Percentiles rank a stretch among this genome's conserved stretches.
Evolutionary conservation across 2,888 invertebrate species (phyloP).

Genomic region (Iselma pallidipennis): DNA sequence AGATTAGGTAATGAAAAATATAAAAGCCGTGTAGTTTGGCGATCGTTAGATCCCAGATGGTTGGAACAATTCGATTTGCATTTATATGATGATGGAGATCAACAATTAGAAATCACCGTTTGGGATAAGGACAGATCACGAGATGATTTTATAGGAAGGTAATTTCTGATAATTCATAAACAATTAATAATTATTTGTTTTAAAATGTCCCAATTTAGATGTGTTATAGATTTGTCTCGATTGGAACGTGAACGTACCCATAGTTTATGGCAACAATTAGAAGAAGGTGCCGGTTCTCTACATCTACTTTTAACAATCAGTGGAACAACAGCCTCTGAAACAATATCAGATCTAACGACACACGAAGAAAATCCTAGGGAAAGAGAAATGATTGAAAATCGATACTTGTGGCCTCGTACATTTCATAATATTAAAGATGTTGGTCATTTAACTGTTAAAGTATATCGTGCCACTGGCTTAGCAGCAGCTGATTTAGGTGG

Average conservation of each 20-base stretch:
- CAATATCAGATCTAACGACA: slow-evolving; percentile 86
- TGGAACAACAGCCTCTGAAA: slow-evolving; percentile 91
- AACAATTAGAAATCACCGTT: slow-evolving; percentile 87
- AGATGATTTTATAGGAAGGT: slow-evolving; percentile 87
- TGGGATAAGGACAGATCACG: slow-evolving; percentile 88
- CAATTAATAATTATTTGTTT: too few relatives aligned
- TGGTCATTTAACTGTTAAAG: slow-evolving; percentile 93
- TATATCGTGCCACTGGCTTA: slow-evolving; percentile 81
- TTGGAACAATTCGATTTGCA: slow-evolving; percentile 97
- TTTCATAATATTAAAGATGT: slow-evolving; percentile 81
- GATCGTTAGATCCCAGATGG: slow-evolving; percentile 89
- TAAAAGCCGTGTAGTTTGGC: slow-evolving; percentile 89
- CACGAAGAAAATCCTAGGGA: slow-evolving; percentile 82
- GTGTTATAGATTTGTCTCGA: slow-evolving; percentile 80
- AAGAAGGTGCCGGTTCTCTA: slow-evolving; percentile 85
- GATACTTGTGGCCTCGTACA: slow-evolving; percentile 73
- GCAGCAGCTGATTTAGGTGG: slow-evolving; percentile 96
- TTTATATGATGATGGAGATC: slow-evolving; percentile 91
- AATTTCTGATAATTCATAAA: slow-evolving; percentile 31
- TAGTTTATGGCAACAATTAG: slow-evolving; percentile 84
- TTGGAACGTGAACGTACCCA: slow-evolving; percentile 91
- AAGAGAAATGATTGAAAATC: slow-evolving; percentile 62
- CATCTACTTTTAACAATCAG: slow-evolving; percentile 92
- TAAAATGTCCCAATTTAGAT: slow-evolving; percentile 63
- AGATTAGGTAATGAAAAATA: slow-evolving; percentile 97